Base-by-base conservation (phyloP, 2,888 invertebrate species). In the Galeopsomyia nigrocyanea region DNA sequence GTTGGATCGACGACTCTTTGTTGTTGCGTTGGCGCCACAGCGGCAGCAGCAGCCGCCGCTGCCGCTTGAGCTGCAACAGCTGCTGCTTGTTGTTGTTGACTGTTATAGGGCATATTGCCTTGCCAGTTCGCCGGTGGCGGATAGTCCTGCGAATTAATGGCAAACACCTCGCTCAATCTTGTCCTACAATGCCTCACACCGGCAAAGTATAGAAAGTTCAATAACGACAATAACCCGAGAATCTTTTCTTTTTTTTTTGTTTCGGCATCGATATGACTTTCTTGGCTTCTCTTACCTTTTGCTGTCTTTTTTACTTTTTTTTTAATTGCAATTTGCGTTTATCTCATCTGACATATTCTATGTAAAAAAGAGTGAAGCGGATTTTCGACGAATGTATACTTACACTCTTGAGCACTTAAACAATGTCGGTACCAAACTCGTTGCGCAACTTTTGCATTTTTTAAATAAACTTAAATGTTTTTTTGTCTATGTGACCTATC, bases 101-200 rank as follows among this genome's bases (percentile, higher is more conserved):
- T 86, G 78, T 80, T 83, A 80, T 86, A 86, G 51, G 81, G 77
- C 61, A 86, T 84, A 73, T 76, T 82, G 66, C 82, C 82, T 76
- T 83, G 84, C 86, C 86, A 86, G 70, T 85, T 82, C 2, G 83
- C 80, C 57, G 84, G 39, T 10, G 39, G 83, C 68, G 85, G 83
- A 78, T 86, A 86, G 74, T 84, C 84, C 86, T 86, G 81, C 69
- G 77, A 81, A 82, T 82, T 26, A 78, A 39, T 39, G 39, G 2
- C 39, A 71, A 71, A 74, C 14, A 26, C 53, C 19, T 22, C 39
- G 60, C 67, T 74, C 55, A 71, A 50, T 53, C 26, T 62, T 31
- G 14, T 39, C 49, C 49, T 13, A 39, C 39, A 31, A 31, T 31
- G 3, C 7, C 10, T 39, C 10, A 39, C 39, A 39, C 39, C 39